Conservation (phyloP, 1,140 invertebrate species). For the Temnothorax nylanderi region DNA sequence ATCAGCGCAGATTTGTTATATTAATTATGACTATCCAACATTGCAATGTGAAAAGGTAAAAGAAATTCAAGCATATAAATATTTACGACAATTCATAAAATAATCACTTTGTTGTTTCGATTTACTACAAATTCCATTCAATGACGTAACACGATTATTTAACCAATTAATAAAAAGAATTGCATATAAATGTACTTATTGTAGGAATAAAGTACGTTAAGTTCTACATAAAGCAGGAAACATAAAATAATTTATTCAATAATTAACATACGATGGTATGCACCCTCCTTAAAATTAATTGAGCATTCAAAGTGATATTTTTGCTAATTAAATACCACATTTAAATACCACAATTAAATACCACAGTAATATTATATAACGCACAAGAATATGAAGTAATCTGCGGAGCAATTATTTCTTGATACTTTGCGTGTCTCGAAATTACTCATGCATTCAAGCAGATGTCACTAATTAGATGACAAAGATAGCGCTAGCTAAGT, state of each 20-base stretch:
- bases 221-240: background rate
- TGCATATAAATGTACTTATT: background rate
- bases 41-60: background rate
- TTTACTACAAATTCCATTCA: background rate
- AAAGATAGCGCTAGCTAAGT: background rate
- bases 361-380: background rate
- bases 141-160: background rate
- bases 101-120: background rate
- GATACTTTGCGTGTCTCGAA: background rate
- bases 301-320: background rate
- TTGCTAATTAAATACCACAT: background rate
- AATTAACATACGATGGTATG: background rate
- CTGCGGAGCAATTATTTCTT: conserved; percentile 15
- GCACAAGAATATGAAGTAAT: background rate
- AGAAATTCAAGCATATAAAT: background rate
- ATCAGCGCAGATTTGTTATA: background rate
- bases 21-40: background rate
- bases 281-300: conserved; percentile 1
- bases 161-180: background rate
- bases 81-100: background rate
- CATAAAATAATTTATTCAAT: conserved; percentile 14
- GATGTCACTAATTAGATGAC: conserved; percentile 13
- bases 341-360: background rate
- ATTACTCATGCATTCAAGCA: background rate
- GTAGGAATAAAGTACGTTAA: background rate